Evolutionary conservation across 2,113 vertebrate genomes (phyloP), one percentile per base, ranked within the genome.

Genomic region (Oreocharis arfaki): DNA sequence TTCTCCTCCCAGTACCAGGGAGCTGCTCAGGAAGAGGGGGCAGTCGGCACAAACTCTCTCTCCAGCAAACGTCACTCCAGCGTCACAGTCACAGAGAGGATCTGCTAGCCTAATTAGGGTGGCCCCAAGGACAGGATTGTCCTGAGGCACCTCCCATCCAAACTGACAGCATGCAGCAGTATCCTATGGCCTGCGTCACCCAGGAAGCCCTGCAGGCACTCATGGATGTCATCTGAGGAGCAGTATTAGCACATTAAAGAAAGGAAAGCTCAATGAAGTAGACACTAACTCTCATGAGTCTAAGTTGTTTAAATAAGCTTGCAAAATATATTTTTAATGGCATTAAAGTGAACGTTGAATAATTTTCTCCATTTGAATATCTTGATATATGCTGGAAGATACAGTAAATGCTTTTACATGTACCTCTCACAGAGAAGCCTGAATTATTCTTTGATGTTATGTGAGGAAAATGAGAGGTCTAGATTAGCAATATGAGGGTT

Each of bases 51-150:
- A 2, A 47, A 47, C 16, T 28, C 24, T 7, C 3, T 13, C 46
- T 87, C 50, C 27, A 81, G 26, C 61, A 77, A 77, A 15, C 6
- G 1, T 10, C 18, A 26, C 11, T 70, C n/a, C n/a, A 33, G 22
- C 0, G 0, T 4, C 50, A 53, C 9, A 69, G 14, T 3, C 1
- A 1, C 60, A 61, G 60, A 65, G 23, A 57, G 5, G 14, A 53
- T 78, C 60, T 46, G 22, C 17, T 44, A 49, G 33, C n/a, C n/a
- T n/a, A n/a, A 33, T 64, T 16, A 17, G 30, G 5, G 39, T 39
- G 13, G 14, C 16, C 35, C 6, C 49, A 73, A 60, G 57, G 49
- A 79, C 65, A 30, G 14, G 30, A 9, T 22, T 55, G 11, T 39
- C n/a, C 74, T 35, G 33, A 83, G 23, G 33, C 44, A 68, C 24